phyloP scores from a whole-genome alignment of 2,888 invertebrate species.

The Acanthococcus lagerstroemiae region DNA sequence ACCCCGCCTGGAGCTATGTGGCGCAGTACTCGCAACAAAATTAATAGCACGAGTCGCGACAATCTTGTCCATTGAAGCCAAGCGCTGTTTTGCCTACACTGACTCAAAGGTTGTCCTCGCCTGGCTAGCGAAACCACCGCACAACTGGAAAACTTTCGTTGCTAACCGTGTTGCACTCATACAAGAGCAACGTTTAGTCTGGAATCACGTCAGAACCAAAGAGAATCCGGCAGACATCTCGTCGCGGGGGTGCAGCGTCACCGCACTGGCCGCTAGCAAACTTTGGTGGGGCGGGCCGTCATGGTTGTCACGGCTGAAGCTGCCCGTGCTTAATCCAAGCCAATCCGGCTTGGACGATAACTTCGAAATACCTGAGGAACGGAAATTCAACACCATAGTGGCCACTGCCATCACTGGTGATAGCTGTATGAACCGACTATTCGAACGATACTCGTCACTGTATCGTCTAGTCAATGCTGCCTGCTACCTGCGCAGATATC shows the following conservation, averaged over 20 bases:
- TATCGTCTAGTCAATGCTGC: too few relatives aligned
- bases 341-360: too few relatives aligned
- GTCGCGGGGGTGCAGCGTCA: background rate
- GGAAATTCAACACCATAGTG: too few relatives aligned
- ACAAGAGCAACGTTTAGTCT: slow-evolving; percentile 1
- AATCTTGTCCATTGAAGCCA: background rate
- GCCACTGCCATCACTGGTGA: too few relatives aligned
- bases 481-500: too few relatives aligned
- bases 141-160: slow-evolving; percentile 34
- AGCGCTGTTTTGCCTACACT: slow-evolving; percentile 34
- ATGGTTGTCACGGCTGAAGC: background rate
- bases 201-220: background rate
- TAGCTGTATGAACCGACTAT: too few relatives aligned
- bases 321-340: too few relatives aligned
- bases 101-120: slow-evolving; percentile 36
- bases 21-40: background rate
- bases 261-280: background rate
- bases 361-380: too few relatives aligned
- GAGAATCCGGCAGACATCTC: background rate
- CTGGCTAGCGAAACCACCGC: slow-evolving; percentile 33
- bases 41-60: background rate
- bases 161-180: slow-evolving; percentile 34
- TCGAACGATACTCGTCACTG: too few relatives aligned
- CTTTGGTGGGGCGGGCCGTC: background rate
- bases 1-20: too few relatives aligned